These are phyloP conservation scores for Macropus fuliginosus DNA, from an alignment of 2,797 vertebrate genomes.

Conservation along the genomic window DNA sequence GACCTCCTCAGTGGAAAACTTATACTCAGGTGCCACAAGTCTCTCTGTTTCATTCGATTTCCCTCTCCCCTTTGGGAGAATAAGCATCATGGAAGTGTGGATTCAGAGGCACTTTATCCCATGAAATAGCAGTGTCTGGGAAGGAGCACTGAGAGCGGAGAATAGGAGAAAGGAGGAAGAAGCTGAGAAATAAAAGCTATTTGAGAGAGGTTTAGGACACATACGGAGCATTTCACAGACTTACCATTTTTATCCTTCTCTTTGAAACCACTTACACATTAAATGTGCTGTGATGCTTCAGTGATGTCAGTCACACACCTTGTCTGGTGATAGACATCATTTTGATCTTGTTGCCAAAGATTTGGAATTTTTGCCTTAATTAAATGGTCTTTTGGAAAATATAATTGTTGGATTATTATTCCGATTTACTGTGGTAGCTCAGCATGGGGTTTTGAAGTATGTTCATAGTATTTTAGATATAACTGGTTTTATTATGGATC, in stretches of 20 bases:
- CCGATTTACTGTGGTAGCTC: background rate
- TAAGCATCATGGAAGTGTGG: background rate
- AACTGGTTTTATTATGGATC: background rate
- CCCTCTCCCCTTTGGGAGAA: background rate
- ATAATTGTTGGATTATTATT: background rate
- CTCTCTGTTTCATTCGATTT: background rate
- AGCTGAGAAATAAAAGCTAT: background rate
- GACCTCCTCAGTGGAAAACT: background rate
- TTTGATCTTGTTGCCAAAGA: background rate
- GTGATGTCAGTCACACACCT: background rate
- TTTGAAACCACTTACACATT: background rate
- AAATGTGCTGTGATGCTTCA: background rate
- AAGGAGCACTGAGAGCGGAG: background rate
- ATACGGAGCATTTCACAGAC: background rate
- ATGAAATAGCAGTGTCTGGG: background rate
- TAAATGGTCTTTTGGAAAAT: background rate
- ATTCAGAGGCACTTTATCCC: background rate
- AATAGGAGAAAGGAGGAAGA: background rate
- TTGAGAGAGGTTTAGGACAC: background rate
- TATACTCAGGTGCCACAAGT: background rate
- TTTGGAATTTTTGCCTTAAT: background rate
- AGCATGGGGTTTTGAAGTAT: background rate
- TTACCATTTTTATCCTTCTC: background rate
- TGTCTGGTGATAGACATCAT: background rate
- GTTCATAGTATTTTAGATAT: background rate